These are phyloP conservation scores for Lordiphosa clarofinis DNA, from an alignment of 1,140 invertebrate species.

Conservation along the genomic window DNA sequence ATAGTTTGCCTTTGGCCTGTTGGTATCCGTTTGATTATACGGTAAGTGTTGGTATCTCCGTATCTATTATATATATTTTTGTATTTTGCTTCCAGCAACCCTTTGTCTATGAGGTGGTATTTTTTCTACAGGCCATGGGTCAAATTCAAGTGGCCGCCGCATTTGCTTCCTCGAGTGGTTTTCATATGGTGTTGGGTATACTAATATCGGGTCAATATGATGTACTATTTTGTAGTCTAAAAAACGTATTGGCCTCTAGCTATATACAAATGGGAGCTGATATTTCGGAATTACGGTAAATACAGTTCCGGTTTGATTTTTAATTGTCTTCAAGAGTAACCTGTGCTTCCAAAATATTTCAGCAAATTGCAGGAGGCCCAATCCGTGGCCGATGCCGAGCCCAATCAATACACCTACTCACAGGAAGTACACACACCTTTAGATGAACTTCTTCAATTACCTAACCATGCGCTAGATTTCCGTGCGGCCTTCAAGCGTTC, in stretches of 20 bases:
- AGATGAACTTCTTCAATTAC: constrained; percentile 9
- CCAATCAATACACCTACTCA: constrained; percentile 55
- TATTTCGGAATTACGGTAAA: constrained; percentile 30
- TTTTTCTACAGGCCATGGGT: constrained; percentile 59
- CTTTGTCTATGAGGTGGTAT: constrained; percentile 56
- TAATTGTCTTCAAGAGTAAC: too few species aligned
- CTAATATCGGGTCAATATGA: constrained; percentile 73
- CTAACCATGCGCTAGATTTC: constrained; percentile 17
- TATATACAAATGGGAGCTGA: constrained; percentile 48
- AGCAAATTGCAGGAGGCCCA: constrained; percentile 41
- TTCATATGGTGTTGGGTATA: constrained; percentile 62
- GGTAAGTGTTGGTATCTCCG: constrained; percentile 15
- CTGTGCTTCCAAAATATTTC: too few species aligned
- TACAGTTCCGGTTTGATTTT: too few species aligned
- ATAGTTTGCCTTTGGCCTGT: constrained; percentile 62
- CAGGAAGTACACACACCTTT: constrained; percentile 34
- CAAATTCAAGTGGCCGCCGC: constrained; percentile 68
- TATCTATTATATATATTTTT: too few species aligned
- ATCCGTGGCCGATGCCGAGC: constrained; percentile 41
- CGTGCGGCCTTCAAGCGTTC: constrained; percentile 29
- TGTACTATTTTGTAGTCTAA: constrained; percentile 63
- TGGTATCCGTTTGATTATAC: constrained; percentile 76
- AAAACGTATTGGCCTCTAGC: constrained; percentile 64
- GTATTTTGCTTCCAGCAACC: constrained; percentile 46
- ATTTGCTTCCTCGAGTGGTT: constrained; percentile 58